A percentile compares a stretch with the other conserved stretches of the same genome.
Conservation (phyloP, 2,888 invertebrate species). For the Cheilosia scutellata region DNA sequence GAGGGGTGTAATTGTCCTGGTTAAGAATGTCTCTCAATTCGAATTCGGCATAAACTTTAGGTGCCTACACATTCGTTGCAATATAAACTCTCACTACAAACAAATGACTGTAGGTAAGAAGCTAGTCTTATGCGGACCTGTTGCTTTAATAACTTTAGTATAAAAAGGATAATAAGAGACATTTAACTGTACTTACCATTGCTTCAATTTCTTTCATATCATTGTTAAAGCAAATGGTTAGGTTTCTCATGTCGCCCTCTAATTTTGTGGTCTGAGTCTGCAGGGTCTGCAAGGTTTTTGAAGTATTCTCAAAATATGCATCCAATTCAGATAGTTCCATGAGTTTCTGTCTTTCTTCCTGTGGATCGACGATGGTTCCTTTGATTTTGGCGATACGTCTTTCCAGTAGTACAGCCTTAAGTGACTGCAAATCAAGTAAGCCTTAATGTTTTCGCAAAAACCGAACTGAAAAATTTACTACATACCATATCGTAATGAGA, state of each 20-base stretch:
- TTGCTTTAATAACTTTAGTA: no score
- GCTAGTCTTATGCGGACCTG: no score
- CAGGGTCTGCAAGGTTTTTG: constrained; percentile 83
- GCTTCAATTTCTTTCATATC: constrained; percentile 84
- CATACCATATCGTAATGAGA: constrained; percentile 87
- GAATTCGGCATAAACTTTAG: no score
- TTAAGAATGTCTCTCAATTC: no score
- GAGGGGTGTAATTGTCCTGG: no score
- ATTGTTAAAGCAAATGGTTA: constrained; percentile 84
- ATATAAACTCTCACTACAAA: no score
- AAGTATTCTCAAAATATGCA: constrained; percentile 82
- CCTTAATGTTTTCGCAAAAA: neutral
- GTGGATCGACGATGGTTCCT: constrained; percentile 82
- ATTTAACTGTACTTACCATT: constrained; percentile 77
- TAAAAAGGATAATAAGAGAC: neutral
- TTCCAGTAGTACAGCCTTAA: constrained; percentile 84
- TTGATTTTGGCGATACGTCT: constrained; percentile 82
- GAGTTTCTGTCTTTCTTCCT: constrained; percentile 82
- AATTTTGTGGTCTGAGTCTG: constrained; percentile 85
- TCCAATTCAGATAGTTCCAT: constrained; percentile 84
- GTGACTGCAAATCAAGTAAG: constrained; percentile 79
- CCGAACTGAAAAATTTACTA: constrained; percentile 52
- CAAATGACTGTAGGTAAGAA: no score
- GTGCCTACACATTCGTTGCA: no score
- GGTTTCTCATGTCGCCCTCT: constrained; percentile 86